Percentiles rank a stretch among this genome's conserved stretches.
phyloP scores from a whole-genome alignment of 2,113 vertebrate species.

The Dicaeum eximium region DNA sequence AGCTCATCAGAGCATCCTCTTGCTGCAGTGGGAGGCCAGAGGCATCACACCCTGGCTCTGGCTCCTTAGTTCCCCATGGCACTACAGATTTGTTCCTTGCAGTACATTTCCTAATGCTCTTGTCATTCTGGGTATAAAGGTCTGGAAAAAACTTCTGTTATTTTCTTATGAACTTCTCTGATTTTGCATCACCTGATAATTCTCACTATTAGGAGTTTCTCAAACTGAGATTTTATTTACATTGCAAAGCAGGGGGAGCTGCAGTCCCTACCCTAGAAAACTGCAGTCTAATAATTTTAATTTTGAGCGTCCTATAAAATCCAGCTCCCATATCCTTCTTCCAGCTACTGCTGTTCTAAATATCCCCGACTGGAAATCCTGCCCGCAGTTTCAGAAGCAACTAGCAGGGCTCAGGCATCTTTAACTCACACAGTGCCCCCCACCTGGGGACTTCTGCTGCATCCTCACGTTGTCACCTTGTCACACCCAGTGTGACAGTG shows the following conservation, averaged over 20 bases:
- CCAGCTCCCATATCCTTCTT: neutral
- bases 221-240: neutral
- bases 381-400: neutral
- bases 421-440: neutral
- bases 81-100: neutral
- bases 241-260: neutral
- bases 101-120: neutral
- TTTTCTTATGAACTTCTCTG: neutral
- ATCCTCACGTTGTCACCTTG: neutral
- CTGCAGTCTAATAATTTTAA: neutral
- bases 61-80: neutral
- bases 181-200: neutral
- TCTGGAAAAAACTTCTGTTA: neutral
- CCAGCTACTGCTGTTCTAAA: neutral
- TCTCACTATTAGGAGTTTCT: neutral
- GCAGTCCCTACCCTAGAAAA: neutral
- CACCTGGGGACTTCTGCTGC: neutral
- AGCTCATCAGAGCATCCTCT: neutral
- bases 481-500: rapidly evolving
- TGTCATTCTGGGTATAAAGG: neutral
- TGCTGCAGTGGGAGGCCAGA: neutral
- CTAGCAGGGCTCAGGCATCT: neutral
- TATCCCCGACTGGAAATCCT: neutral
- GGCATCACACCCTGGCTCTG: neutral
- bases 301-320: neutral